phyloP scores from a whole-genome alignment of 2,113 vertebrate genomes.

The Perognathus longimembris region DNA sequence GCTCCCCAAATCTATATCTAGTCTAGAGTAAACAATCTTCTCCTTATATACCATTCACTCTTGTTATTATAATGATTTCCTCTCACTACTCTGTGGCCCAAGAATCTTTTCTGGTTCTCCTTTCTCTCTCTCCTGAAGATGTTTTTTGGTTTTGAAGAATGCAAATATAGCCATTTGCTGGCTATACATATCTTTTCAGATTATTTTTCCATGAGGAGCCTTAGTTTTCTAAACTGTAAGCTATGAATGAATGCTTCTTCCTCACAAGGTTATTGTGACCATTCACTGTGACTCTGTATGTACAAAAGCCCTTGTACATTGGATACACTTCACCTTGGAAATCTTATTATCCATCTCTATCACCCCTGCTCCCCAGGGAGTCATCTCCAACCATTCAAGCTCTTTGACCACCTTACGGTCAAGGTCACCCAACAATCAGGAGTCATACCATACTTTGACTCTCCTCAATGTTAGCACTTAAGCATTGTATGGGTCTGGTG shows the following conservation, averaged over 20 bases:
- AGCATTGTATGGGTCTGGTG: neutral
- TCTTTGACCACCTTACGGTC: neutral
- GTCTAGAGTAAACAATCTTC: neutral
- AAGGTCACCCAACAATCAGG: neutral
- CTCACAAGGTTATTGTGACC: neutral
- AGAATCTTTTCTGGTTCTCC: constrained; percentile 3
- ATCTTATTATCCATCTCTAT: neutral
- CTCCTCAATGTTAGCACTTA: neutral
- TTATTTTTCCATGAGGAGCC: neutral
- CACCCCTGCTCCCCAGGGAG: neutral
- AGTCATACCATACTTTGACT: neutral
- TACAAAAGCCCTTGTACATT: neutral
- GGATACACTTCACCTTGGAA: neutral
- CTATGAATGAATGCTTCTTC: neutral
- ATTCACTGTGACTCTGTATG: neutral
- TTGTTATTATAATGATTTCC: neutral
- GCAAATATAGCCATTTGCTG: neutral
- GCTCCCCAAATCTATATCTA: neutral
- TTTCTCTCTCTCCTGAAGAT: neutral
- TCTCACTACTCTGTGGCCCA: neutral
- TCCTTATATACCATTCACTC: neutral
- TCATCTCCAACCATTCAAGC: neutral
- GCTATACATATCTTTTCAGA: neutral
- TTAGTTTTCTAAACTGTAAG: constrained; percentile 44
- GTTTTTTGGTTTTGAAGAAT: neutral